Percentiles rank a stretch among this genome's conserved stretches.
Conservation (phyloP, 2,888 invertebrate genomes). For the Calliopum simillimum region DNA sequence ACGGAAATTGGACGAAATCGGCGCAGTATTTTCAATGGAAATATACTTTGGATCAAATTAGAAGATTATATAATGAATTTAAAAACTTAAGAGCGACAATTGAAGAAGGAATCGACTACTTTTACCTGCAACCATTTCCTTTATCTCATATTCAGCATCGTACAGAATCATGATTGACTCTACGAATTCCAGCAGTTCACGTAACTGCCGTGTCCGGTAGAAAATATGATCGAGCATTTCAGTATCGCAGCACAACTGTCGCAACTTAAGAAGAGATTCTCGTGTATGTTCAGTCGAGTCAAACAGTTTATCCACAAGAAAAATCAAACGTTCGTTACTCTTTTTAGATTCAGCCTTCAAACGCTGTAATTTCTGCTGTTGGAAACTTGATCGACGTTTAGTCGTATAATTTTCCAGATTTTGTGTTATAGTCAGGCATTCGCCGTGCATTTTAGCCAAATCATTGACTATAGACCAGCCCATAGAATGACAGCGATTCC, state of each 20-base stretch:
- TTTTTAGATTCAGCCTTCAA: neutral
- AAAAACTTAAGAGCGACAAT: too few relatives aligned
- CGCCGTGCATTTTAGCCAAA: neutral
- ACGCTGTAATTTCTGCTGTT: neutral
- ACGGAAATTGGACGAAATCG: too few relatives aligned
- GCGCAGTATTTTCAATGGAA: too few relatives aligned
- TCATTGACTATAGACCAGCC: conserved; percentile 19
- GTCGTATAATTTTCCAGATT: conserved; percentile 9
- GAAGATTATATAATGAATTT: too few relatives aligned
- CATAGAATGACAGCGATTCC: conserved; percentile 5
- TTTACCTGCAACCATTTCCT: conserved; percentile 35
- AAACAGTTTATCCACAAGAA: conserved; percentile 13
- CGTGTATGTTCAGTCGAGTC: conserved; percentile 29
- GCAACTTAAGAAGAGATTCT: neutral
- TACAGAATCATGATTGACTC: conserved; percentile 31
- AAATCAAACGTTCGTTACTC: neutral
- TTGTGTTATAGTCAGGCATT: conserved; percentile 18
- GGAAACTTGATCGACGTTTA: neutral
- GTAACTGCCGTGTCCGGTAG: conserved; percentile 27
- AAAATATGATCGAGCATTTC: conserved; percentile 9
- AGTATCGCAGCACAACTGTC: neutral
- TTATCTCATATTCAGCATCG: conserved; percentile 36
- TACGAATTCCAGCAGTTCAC: conserved; percentile 20
- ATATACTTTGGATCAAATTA: too few relatives aligned
- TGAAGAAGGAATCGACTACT: too few relatives aligned